A percentile compares a stretch with the other conserved stretches of the same genome.
Evolutionary conservation across 2,888 invertebrate genomes (phyloP).

Genomic region (Chelonus formosanus): DNA sequence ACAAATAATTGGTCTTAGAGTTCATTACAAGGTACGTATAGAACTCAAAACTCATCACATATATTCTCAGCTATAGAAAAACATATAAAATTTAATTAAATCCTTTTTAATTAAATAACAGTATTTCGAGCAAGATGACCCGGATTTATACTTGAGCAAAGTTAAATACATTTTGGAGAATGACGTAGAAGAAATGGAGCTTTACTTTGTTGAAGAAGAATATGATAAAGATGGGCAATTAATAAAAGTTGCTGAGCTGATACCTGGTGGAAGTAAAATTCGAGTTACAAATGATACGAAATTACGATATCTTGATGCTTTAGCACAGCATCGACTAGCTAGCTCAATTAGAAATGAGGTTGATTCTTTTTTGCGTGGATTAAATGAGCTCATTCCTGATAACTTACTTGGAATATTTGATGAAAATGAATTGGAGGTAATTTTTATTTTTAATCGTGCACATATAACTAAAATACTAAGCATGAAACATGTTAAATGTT

Average conservation of each 20-base stretch:
- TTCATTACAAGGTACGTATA: conserved; percentile 83
- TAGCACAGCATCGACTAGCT: conserved; percentile 89
- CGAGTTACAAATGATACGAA: conserved; percentile 80
- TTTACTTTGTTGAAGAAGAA: conserved; percentile 90
- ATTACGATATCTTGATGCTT: conserved; percentile 84
- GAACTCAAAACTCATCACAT: background rate
- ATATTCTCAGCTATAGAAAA: no score
- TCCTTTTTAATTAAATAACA: conserved; percentile 58
- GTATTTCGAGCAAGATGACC: conserved; percentile 97
- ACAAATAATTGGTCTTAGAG: conserved; percentile 90
- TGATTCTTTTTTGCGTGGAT: conserved; percentile 88
- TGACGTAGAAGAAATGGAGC: conserved; percentile 84
- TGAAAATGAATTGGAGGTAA: conserved; percentile 93
- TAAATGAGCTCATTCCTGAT: conserved; percentile 91
- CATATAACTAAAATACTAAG: no score
- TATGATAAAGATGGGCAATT: conserved; percentile 82
- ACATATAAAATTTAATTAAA: no score
- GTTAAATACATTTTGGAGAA: conserved; percentile 92
- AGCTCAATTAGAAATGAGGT: conserved; percentile 84
- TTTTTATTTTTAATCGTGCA: background rate
- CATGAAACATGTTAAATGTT: background rate
- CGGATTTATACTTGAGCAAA: conserved; percentile 91
- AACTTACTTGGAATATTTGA: conserved; percentile 93
- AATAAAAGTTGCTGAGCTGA: conserved; percentile 77
- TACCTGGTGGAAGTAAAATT: conserved; percentile 82